Conservation (phyloP, 2,888 invertebrate species). For the Panzeria rudis region DNA sequence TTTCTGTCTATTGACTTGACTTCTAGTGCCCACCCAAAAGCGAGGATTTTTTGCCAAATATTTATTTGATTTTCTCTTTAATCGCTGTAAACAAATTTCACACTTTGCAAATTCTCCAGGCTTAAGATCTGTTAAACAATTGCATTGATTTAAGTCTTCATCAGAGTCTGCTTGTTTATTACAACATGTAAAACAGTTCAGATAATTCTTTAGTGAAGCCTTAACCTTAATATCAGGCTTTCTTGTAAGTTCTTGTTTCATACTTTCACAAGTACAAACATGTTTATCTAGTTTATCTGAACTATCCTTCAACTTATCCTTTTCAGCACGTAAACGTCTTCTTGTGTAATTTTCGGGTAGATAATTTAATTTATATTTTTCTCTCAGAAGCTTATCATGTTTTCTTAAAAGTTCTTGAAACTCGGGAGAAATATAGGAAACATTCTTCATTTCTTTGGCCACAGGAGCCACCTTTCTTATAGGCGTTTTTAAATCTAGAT, state of each 20-base stretch:
- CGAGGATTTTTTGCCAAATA: neutral
- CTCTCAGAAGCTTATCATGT: slow-evolving; percentile 74
- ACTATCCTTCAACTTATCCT: neutral
- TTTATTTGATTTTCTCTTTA: neutral
- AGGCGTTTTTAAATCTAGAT: slow-evolving; percentile 32
- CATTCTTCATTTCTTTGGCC: neutral
- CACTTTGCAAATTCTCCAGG: neutral
- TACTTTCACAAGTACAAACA: neutral
- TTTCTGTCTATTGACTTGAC: neutral
- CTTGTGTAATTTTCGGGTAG: slow-evolving; percentile 43
- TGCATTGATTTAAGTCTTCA: neutral
- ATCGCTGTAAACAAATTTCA: neutral
- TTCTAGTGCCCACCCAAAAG: slow-evolving; percentile 15
- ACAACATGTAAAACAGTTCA: neutral
- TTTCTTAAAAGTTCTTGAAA: slow-evolving; percentile 75
- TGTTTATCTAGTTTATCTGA: neutral
- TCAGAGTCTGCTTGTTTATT: neutral
- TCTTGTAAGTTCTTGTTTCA: neutral
- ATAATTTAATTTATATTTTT: slow-evolving; percentile 52
- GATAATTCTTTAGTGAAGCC: neutral
- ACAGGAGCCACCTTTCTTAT: slow-evolving; percentile 36
- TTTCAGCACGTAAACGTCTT: neutral
- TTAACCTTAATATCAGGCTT: neutral
- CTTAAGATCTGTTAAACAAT: no score
- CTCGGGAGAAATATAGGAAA: slow-evolving; percentile 76